Evolutionary conservation across 2,113 vertebrate species (phyloP), one percentile per base, ranked within the genome.

Genomic region (Anguilla rostrata): DNA sequence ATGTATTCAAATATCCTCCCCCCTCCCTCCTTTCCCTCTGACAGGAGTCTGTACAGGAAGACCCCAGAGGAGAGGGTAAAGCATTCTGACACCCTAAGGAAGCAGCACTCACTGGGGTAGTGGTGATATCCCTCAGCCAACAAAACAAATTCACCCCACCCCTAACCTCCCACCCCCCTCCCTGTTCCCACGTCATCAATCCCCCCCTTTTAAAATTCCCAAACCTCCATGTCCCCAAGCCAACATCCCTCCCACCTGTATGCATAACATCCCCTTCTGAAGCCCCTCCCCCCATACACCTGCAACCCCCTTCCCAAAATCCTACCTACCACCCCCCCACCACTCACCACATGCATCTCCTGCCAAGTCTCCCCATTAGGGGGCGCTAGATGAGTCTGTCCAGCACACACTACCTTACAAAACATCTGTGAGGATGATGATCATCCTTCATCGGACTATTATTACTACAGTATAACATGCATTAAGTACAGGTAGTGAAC

Each of bases 71-170:
- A 94, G 39, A 90, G 94, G 81, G 89, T 94, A 66, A 94, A 90
- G 88, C 92, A 90, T 81, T 82, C 90, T 0, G 94, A 95, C 85
- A 92, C 88, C 89, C 89, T 95, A 88, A 95, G 95, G 91, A 95
- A 95, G 90, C 95, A 94, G 82, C 89, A 95, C 88, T 96, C 94
- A 5, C 89, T 96, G 84, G 94, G 95, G 29, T 95, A 90, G 91
- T 6, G 0, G 18, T 56, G 78, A 16, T 39, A 9, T 14, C 49
- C n/a, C n/a, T 20, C 46, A 22, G 39, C 79, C 71, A n/a, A n/a
- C 26, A 75, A 75, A 9, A n/a, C n/a, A n/a, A n/a, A n/a, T n/a
- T n/a, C n/a, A n/a, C n/a, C n/a, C 60, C 60, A 53, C 60, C 2
- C 57, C 14, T 12, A n/a, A n/a, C n/a, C n/a, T n/a, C n/a, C n/a